Evolutionary conservation across 1,140 invertebrate genomes (phyloP).

Genomic region (Pogonomyrmex californicus): DNA sequence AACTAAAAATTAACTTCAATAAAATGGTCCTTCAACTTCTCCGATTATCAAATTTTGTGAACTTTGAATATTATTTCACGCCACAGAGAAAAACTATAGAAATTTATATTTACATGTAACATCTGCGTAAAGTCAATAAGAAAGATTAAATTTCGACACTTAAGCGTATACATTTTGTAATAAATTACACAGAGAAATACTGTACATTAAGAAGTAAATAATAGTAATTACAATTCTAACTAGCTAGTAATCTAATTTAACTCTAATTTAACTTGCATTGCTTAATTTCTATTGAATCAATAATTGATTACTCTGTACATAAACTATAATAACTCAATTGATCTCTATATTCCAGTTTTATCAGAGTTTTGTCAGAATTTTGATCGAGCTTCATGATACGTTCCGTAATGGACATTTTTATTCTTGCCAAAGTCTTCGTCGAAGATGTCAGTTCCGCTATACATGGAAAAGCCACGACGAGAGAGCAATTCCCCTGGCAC

Average conservation of each 20-base stretch:
- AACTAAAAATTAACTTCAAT: background rate
- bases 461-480: conserved; percentile 83
- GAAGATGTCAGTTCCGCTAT: conserved; percentile 77
- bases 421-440: conserved; percentile 74
- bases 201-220: conserved; percentile 20
- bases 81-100: conserved; percentile 2
- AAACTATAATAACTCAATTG: background rate
- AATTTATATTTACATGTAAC: background rate
- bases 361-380: conserved; percentile 79
- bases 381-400: conserved; percentile 76
- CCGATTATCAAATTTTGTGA: background rate
- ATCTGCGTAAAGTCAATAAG: conserved; percentile 16
- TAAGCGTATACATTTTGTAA: conserved; percentile 11
- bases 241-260: conserved; percentile 1
- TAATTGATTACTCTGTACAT: background rate
- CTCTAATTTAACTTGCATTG: background rate
- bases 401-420: conserved; percentile 64
- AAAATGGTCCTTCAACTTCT: background rate
- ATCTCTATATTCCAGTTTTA: background rate
- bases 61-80: background rate
- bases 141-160: conserved; percentile 6
- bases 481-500: conserved; percentile 83
- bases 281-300: conserved; percentile 16
- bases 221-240: conserved; percentile 5
- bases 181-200: conserved; percentile 5